Percentiles rank a stretch among this genome's conserved stretches.
Evolutionary conservation across 2,888 invertebrate genomes (phyloP).

Genomic region (Leucozona laternaria): DNA sequence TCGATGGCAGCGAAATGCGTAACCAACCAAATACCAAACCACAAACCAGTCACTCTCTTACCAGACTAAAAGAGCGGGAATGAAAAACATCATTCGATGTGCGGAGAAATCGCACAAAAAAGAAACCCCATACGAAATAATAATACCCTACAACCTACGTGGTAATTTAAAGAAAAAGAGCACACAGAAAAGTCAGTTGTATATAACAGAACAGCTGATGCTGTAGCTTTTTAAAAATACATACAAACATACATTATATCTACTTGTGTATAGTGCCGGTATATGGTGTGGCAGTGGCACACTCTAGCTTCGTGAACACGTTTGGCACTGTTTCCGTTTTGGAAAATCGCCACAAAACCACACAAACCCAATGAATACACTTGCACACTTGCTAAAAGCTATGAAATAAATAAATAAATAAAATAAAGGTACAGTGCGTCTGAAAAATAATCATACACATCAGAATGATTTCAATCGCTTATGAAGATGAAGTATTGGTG

Average conservation of each 20-base stretch:
- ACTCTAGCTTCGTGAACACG: constrained; percentile 61
- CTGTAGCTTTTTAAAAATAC: constrained; percentile 12
- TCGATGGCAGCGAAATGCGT: background rate
- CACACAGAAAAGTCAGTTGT: constrained; percentile 24
- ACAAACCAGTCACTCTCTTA: constrained; percentile 29
- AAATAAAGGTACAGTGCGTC: constrained; percentile 5
- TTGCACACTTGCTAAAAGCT: constrained; percentile 24
- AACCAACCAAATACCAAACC: background rate
- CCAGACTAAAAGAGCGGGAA: constrained; percentile 48
- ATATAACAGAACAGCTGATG: constrained; percentile 68
- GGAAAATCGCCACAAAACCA: constrained; percentile 1
- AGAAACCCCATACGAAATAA: constrained; percentile 10
- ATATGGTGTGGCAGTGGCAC: constrained; percentile 31
- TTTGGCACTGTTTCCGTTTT: constrained; percentile 31
- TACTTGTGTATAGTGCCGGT: background rate
- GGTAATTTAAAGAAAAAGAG: constrained; percentile 40
- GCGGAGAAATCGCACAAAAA: constrained; percentile 13
- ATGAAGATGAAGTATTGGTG: background rate
- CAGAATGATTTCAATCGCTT: background rate
- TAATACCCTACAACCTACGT: background rate
- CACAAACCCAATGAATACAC: background rate
- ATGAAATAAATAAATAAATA: constrained; percentile 8
- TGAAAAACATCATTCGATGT: constrained; percentile 54
- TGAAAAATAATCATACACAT: background rate
- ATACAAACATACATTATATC: background rate